These are phyloP conservation scores for Apostichopus leukothele DNA, from an alignment of 53 echinoderm and acorn worm species.

Conservation along the genomic window DNA sequence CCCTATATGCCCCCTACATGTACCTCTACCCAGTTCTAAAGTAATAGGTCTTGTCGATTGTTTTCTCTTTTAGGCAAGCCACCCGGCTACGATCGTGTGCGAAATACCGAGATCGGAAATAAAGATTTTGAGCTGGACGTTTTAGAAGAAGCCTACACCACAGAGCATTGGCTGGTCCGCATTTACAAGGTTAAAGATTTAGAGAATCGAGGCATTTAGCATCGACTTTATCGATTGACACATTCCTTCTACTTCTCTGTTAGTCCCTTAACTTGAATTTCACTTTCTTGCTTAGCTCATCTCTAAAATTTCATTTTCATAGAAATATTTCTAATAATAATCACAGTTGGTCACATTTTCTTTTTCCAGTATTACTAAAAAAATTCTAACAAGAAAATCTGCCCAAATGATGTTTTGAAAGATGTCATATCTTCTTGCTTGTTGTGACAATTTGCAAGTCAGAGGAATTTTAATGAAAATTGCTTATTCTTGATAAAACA, in stretches of 20 bases:
- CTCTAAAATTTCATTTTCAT: background rate
- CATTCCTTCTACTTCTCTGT: background rate
- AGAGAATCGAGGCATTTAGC: conserved; percentile 89
- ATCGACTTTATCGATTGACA: background rate
- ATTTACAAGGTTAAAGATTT: conserved; percentile 99
- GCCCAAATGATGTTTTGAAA: too few species aligned
- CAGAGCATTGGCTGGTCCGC: conserved; percentile 97
- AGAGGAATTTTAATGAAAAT: too few species aligned
- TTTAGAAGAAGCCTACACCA: conserved; percentile 95
- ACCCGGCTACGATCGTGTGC: conserved; percentile 94
- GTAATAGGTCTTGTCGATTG: too few species aligned
- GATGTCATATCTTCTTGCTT: too few species aligned
- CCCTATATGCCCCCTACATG: too few species aligned
- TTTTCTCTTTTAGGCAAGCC: conserved; percentile 75
- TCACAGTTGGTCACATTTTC: too few species aligned
- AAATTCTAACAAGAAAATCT: too few species aligned
- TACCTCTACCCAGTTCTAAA: too few species aligned
- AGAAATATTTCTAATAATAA: too few species aligned
- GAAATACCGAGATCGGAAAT: conserved; percentile 97
- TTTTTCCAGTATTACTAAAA: too few species aligned
- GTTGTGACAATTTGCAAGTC: too few species aligned
- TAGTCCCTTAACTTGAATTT: background rate
- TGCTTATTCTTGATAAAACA: too few species aligned
- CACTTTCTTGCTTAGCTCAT: background rate
- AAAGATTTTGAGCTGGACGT: conserved; percentile 99